A percentile compares a stretch with the other conserved stretches of the same genome.
Conservation (phyloP, 2,888 invertebrate genomes). For the Drosophila mettleri region DNA sequence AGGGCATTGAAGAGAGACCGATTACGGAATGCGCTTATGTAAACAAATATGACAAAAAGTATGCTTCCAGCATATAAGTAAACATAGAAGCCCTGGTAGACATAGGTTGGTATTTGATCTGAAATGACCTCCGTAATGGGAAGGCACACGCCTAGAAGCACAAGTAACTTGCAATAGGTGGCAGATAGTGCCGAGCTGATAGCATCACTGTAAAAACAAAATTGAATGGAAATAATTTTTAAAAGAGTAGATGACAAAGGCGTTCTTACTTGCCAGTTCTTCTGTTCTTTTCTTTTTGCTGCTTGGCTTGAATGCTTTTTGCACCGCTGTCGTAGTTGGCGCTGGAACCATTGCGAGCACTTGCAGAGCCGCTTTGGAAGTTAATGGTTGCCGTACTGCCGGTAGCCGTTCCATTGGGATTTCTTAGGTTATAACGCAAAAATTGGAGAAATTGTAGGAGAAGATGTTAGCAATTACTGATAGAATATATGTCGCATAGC, state of each 20-base stretch:
- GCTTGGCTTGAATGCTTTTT: conserved; percentile 80
- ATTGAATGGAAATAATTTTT: background rate
- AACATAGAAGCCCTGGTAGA: conserved; percentile 94
- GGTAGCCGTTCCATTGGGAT: conserved; percentile 71
- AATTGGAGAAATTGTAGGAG: background rate
- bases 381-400: conserved; percentile 82
- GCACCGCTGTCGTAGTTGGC: conserved; percentile 73
- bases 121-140: conserved; percentile 95
- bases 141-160: conserved; percentile 93
- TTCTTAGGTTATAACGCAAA: conserved; percentile 33
- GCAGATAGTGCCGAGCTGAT: conserved; percentile 91
- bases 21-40: conserved; percentile 88
- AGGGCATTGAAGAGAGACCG: conserved; percentile 88
- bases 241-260: background rate
- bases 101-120: conserved; percentile 89
- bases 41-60: conserved; percentile 90
- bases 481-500: background rate
- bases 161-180: conserved; percentile 93
- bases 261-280: conserved; percentile 85
- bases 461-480: background rate
- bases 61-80: conserved; percentile 92
- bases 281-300: conserved; percentile 84
- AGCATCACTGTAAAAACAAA: conserved; percentile 86
- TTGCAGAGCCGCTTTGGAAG: conserved; percentile 65
- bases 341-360: conserved; percentile 69